Conservation (phyloP, 1,140 invertebrate species). For the Rhyzopertha dominica region DNA sequence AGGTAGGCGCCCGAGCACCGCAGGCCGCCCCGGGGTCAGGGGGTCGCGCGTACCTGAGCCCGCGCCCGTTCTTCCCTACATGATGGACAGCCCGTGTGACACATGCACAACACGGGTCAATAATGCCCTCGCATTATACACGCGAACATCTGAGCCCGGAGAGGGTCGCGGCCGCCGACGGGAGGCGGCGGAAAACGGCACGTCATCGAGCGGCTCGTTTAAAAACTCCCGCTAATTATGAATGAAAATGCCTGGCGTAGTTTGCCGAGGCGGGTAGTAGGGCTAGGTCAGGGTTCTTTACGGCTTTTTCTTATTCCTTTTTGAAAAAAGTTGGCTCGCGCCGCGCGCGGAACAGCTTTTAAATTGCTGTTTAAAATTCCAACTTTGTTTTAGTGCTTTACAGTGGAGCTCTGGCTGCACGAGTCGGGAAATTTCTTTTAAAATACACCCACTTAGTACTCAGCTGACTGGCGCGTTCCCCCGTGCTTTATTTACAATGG, state of each 20-base stretch:
- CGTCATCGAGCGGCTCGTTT: slow-evolving; percentile 29
- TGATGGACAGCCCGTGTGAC: neutral
- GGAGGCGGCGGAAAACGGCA: slow-evolving; percentile 18
- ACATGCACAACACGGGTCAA: slow-evolving; percentile 2
- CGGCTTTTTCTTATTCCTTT: slow-evolving; percentile 39
- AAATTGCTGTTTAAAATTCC: slow-evolving; percentile 45
- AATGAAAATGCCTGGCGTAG: slow-evolving; percentile 29
- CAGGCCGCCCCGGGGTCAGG: slow-evolving; percentile 19
- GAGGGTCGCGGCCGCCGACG: slow-evolving; percentile 11
- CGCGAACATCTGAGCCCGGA: slow-evolving; percentile 22
- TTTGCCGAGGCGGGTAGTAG: slow-evolving; percentile 30
- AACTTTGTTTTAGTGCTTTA: slow-evolving; percentile 43
- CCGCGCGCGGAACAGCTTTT: slow-evolving; percentile 29
- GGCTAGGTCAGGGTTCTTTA: slow-evolving; percentile 41
- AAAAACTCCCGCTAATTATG: slow-evolving; percentile 36
- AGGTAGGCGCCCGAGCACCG: slow-evolving; percentile 16
- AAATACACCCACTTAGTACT: slow-evolving; percentile 31
- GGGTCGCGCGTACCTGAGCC: slow-evolving; percentile 15
- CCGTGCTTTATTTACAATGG: slow-evolving; percentile 29
- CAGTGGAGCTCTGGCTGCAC: slow-evolving; percentile 23
- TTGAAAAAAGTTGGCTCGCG: slow-evolving; percentile 34
- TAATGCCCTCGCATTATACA: neutral
- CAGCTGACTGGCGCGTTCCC: slow-evolving; percentile 20
- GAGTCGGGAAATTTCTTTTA: slow-evolving; percentile 26
- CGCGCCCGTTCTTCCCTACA: slow-evolving; percentile 2